Evolutionary conservation across 2,888 invertebrate species (phyloP), one percentile per base, ranked within the genome.

Genomic region (Caenorhabditis parvicauda): DNA sequence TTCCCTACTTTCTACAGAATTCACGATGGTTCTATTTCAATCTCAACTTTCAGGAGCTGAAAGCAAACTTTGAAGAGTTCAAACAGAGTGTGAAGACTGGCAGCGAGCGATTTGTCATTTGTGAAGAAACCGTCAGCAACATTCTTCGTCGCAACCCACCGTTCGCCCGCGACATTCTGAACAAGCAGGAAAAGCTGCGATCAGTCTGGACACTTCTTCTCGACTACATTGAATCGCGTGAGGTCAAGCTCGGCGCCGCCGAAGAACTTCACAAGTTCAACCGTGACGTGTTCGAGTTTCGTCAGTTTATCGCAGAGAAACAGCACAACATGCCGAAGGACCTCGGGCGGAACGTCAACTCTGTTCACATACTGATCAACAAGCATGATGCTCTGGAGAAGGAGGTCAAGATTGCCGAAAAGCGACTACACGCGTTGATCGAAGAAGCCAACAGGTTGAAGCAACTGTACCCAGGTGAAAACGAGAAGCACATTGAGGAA

Each of bases 221-320:
- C 47, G 89, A 90, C 48, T 88, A 91, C 80, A 89, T 95, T 57
- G 89, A 89, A 72, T 88, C 89, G 46, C 87, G 95, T 14, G 91
- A 91, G 67, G 88, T 89, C 62, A 89, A 92, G 39, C 85, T 98
- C 37, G 88, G 89, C 80, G 95, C 92, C 0, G 96, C 96, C 1
- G 94, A 91, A 9, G 93, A 95, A 84, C 92, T 96, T 69, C 96
- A 96, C 83, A 87, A 93, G 53, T 96, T 94, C 87, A 95, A 96
- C 84, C 88, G 94, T 90, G 76, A 79, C 48, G 75, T 75, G 28
- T 69, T 66, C 38, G 78, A 78, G 56, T 71, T 76, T 54, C 70
- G 69, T 43, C 75, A 80, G 54, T 64, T 72, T 51, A 64, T 79
- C 45, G 60, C 83, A 78, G 93, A 92, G 82, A 92, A 93, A 81